A percentile compares a stretch with the other conserved stretches of the same genome.
Conservation (phyloP, 2,888 invertebrate species). For the Yponomeuta plumbellus region DNA sequence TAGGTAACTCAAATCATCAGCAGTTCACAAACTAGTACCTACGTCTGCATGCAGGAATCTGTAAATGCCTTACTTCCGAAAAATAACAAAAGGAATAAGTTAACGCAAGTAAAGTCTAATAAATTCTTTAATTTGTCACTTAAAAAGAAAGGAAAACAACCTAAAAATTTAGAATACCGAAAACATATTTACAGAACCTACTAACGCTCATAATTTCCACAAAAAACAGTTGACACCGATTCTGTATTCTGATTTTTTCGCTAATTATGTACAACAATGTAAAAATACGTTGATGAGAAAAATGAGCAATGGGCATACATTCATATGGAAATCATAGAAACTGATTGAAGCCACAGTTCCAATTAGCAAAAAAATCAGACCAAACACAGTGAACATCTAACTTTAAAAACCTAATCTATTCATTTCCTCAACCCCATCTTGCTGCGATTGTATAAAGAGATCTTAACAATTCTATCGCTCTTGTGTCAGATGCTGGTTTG, state of each 20-base stretch:
- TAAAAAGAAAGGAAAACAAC: not conserved
- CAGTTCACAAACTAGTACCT: constrained; percentile 26
- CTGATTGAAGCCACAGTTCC: too few relatives aligned
- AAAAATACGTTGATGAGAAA: too few relatives aligned
- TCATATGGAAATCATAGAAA: too few relatives aligned
- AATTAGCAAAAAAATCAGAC: too few relatives aligned
- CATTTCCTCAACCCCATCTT: constrained; percentile 79
- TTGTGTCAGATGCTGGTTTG: constrained; percentile 80
- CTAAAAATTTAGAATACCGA: constrained; percentile 1
- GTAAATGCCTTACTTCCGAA: constrained; percentile 11
- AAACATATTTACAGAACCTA: not conserved
- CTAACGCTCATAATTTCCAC: not conserved
- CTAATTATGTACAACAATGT: not conserved
- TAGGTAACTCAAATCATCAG: constrained; percentile 65
- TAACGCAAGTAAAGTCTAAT: constrained; percentile 10
- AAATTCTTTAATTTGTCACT: not conserved
- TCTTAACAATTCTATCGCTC: constrained; percentile 88
- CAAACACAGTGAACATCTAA: not conserved
- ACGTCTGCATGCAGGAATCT: constrained; percentile 27
- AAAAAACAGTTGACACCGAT: too few relatives aligned
- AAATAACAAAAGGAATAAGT: constrained; percentile 16
- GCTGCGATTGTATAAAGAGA: constrained; percentile 90
- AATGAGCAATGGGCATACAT: too few relatives aligned
- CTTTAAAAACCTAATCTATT: constrained; percentile 1
- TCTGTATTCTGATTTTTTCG: not conserved